phyloP scores from a whole-genome alignment of 2,113 vertebrate species.

The Entelurus aequoreus region DNA sequence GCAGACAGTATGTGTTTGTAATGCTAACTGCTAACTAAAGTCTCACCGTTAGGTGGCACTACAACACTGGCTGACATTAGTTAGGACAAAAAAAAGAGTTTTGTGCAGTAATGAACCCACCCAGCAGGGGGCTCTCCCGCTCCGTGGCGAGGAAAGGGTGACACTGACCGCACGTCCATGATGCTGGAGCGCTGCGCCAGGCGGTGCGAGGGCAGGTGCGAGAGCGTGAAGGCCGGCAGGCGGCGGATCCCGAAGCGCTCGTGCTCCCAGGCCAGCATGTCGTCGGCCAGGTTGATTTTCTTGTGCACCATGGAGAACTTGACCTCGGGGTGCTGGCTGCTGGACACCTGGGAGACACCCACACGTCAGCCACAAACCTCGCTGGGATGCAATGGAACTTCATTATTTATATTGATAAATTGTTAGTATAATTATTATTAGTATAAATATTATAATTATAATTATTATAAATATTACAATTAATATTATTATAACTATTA shows the following conservation, averaged over 20 bases:
- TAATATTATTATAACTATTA: no score
- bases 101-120: constrained; percentile 61
- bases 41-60: no score
- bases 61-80: no score
- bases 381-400: no score
- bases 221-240: constrained; percentile 91
- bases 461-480: no score
- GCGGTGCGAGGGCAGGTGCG: constrained; percentile 89
- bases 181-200: constrained; percentile 89
- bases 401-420: no score
- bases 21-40: no score
- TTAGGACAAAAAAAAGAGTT: constrained; percentile 3
- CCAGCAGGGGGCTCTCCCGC: constrained; percentile 72
- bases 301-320: constrained; percentile 98
- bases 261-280: constrained; percentile 95
- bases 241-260: constrained; percentile 96
- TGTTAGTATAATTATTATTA: no score
- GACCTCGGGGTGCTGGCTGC: constrained; percentile 84
- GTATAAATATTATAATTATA: no score
- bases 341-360: constrained; percentile 71
- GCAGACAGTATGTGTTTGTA: no score
- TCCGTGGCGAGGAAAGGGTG: constrained; percentile 63
- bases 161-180: constrained; percentile 91
- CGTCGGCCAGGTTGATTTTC: constrained; percentile 96
- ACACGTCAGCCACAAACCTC: neutral